phyloP scores from a whole-genome alignment of 2,113 vertebrate genomes.

The Hemibates koningsi region DNA sequence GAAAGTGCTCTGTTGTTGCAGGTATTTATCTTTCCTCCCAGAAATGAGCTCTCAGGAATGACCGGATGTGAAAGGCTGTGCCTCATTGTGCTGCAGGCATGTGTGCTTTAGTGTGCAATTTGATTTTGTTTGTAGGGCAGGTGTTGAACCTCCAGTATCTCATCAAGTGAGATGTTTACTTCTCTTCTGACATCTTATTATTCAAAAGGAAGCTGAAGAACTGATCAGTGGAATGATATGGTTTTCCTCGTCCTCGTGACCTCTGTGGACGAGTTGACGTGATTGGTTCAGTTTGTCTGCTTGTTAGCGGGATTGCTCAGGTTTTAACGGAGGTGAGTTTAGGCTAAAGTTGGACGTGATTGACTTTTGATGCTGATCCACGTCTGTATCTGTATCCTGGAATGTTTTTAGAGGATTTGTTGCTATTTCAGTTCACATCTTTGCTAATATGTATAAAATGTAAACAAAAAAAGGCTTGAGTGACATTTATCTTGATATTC shows the following conservation, averaged over 20 bases:
- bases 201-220: not conserved
- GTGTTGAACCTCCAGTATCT: not conserved
- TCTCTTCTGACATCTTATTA: not conserved
- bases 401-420: not conserved
- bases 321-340: not conserved
- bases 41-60: not conserved
- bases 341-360: not conserved
- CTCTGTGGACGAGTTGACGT: not conserved
- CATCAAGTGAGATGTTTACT: not conserved
- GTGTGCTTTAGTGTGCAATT: not conserved
- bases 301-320: not conserved
- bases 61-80: not conserved
- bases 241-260: not conserved
- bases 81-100: not conserved
- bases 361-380: not conserved
- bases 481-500: not conserved
- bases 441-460: not conserved
- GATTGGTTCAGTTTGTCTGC: not conserved
- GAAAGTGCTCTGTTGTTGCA: not conserved
- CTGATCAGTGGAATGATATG: not conserved
- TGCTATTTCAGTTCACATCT: not conserved
- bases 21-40: not conserved
- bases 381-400: not conserved
- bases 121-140: not conserved
- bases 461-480: not conserved